phyloP scores from a whole-genome alignment of 2,797 vertebrate genomes.

The Hydrolagus colliei region DNA sequence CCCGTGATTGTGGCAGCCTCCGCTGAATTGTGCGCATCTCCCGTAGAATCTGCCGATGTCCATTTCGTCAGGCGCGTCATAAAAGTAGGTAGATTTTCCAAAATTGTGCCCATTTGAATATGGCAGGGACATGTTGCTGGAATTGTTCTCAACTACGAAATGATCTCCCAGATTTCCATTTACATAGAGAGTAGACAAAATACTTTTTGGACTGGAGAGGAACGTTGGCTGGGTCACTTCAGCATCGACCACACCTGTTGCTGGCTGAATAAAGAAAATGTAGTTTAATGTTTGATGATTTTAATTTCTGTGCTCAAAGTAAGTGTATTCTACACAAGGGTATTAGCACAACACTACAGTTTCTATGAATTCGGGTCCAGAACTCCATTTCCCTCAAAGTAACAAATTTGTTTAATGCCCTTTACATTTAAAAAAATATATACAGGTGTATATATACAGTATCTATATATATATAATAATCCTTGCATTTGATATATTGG shows the following conservation, averaged over 20 bases:
- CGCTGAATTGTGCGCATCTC: slow-evolving; percentile 39
- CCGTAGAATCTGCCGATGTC: slow-evolving; percentile 41
- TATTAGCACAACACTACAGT: no score
- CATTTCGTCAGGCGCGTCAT: background rate
- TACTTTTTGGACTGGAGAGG: slow-evolving; percentile 41
- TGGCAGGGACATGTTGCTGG: slow-evolving; percentile 40
- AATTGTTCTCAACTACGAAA: slow-evolving; percentile 25
- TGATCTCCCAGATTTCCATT: slow-evolving; percentile 41
- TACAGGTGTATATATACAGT: no score
- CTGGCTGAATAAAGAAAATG: slow-evolving; percentile 45
- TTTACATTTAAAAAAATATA: no score
- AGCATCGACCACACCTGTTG: slow-evolving; percentile 42
- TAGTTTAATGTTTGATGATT: background rate
- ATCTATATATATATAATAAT: no score
- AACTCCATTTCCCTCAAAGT: no score
- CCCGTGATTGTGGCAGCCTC: slow-evolving; percentile 32
- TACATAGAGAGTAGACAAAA: slow-evolving; percentile 35
- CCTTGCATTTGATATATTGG: no score
- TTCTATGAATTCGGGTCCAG: no score
- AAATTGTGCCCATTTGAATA: slow-evolving; percentile 42
- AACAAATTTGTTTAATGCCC: no score
- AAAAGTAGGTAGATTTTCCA: background rate
- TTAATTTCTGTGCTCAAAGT: background rate
- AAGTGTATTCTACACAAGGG: no score
- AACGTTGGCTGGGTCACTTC: slow-evolving; percentile 45